These are phyloP conservation scores for Proisotoma minuta DNA, from an alignment of 2,888 invertebrate genomes.

Conservation along the genomic window DNA sequence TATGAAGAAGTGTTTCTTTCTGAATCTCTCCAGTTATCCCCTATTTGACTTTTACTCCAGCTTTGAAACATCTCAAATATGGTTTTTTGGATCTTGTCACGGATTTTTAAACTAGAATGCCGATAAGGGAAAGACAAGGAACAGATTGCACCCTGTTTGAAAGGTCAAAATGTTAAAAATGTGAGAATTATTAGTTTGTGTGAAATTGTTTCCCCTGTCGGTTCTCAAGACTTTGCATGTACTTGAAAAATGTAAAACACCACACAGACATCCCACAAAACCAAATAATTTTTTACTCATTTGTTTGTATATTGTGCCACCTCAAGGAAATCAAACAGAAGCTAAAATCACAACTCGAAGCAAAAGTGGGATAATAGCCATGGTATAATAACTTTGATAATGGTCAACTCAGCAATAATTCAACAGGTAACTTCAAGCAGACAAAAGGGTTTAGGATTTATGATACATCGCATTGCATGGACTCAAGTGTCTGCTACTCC, in stretches of 20 bases:
- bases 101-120: background rate
- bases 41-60: background rate
- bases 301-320: background rate
- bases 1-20: background rate
- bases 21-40: background rate
- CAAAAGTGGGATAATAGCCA: background rate
- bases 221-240: background rate
- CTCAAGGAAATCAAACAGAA: background rate
- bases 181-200: background rate
- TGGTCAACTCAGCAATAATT: background rate
- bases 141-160: background rate
- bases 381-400: background rate
- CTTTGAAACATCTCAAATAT: background rate
- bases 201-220: background rate
- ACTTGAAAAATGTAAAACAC: background rate
- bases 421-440: background rate
- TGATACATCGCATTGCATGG: background rate
- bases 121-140: background rate
- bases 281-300: background rate
- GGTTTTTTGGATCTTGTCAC: constrained; percentile 1
- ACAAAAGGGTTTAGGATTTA: constrained; percentile 4
- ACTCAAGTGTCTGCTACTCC: background rate
- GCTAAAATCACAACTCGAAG: too few species aligned
- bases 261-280: background rate
- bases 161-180: constrained; percentile 5